Base-by-base conservation (phyloP, 2,113 vertebrate genomes). In the Entelurus aequoreus region DNA sequence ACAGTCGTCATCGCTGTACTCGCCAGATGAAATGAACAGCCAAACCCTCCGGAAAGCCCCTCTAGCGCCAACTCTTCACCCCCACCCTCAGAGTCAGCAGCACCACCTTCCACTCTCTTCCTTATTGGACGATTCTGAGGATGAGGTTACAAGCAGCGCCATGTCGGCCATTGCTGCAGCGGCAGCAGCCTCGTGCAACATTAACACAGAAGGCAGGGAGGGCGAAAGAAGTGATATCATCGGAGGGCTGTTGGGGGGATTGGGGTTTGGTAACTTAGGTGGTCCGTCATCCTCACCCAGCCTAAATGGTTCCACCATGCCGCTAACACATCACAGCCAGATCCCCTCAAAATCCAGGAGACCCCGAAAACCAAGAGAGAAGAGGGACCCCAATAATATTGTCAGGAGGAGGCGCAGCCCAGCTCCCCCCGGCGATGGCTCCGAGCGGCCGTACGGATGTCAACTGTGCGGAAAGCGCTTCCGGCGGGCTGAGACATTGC, bases 361-460 rank as follows among this genome's bases (percentile, higher is more conserved):
- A 55, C 88, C 87, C 0, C 71, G 91, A 8, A 91, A 91, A 63
- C 90, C 90, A 44, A 11, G 90, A 14, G 88, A 90, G 42, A 91
- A 90, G 62, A 79, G 88, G 15, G 91, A 91, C 62, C 78, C 87
- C 0, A 79, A 65, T 64, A 65, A 69, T 56, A 68, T 68, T 1
- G 78, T 84, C 1, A 76, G 90, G 66, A 75, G 88, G 40, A 74
- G 89, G 37, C 73, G 89, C 37, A 87, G 80, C 52, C 85, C 80
- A 0, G 87, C 87, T 0, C 78, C 85, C 6, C 76, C 82, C 0
- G 87, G 88, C 0, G 84, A 84, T 8, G 87, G 84, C 8, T 81
- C 84, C 0, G 95, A 98, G 70, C 85, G 92, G 65, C 95, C 94
- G 8, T 95, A 94, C 66, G 89, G 90, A 8, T 97, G 95, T 70